A percentile compares a stretch with the other conserved stretches of the same genome.
Conservation (phyloP, 2,888 invertebrate genomes). For the Strigamia transsilvanica region DNA sequence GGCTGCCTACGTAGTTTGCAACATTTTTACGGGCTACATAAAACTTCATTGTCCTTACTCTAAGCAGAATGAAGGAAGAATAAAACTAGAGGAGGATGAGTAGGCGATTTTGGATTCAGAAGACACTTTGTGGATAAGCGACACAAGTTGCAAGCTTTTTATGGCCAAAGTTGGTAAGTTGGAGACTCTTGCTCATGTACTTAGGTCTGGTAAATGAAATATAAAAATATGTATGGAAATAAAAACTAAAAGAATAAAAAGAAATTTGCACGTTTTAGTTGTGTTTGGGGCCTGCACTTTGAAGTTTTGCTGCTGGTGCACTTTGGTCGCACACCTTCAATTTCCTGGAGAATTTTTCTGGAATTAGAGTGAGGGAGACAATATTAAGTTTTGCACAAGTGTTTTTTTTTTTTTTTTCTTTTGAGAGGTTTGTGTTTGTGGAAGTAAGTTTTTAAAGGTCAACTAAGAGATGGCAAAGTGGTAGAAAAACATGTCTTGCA, state of each 20-base stretch:
- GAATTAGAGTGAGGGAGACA: not conserved
- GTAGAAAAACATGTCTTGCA: too few relatives aligned
- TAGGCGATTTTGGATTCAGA: constrained; percentile 29
- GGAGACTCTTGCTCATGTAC: not conserved
- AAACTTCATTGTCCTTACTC: constrained; percentile 29
- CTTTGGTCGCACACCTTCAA: not conserved
- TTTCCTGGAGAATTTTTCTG: not conserved
- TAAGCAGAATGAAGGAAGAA: constrained; percentile 24
- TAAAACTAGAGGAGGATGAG: not conserved
- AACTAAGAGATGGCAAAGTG: not conserved
- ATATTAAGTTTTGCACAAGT: not conserved
- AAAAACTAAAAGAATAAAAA: too few relatives aligned
- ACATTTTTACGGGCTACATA: constrained; percentile 25
- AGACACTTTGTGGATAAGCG: not conserved
- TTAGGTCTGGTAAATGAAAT: not conserved
- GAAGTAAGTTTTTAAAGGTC: not conserved
- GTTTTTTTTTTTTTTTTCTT: not conserved
- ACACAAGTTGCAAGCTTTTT: not conserved
- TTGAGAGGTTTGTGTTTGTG: not conserved
- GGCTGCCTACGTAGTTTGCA: constrained; percentile 12
- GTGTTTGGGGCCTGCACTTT: not conserved
- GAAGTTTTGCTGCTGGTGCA: not conserved
- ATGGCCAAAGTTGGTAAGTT: not conserved
- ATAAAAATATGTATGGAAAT: not conserved
- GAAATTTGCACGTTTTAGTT: not conserved